These are phyloP conservation scores for Crocallis elinguaria DNA, from an alignment of 2,888 invertebrate genomes.

Conservation along the genomic window DNA sequence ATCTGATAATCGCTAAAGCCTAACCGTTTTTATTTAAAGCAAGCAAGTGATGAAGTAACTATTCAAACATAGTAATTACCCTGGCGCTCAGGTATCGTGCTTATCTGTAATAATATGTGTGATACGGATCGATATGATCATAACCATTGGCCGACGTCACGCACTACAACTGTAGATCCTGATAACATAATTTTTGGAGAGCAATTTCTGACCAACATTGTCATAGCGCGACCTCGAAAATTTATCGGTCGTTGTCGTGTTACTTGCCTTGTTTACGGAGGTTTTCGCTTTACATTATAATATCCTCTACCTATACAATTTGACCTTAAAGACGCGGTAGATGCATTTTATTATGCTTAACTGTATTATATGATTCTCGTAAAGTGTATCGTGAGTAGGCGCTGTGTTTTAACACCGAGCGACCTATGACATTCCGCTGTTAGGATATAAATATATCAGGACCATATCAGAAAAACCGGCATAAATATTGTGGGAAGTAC, in stretches of 20 bases:
- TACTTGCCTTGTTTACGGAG: slow-evolving; percentile 57
- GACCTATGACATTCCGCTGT: slow-evolving; percentile 44
- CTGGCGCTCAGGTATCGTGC: slow-evolving; percentile 17
- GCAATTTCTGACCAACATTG: slow-evolving; percentile 49
- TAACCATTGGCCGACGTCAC: slow-evolving; percentile 52
- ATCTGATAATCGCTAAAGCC: neutral
- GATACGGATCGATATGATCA: slow-evolving; percentile 35
- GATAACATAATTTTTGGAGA: slow-evolving; percentile 62
- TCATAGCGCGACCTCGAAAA: slow-evolving; percentile 58
- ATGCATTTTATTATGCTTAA: slow-evolving; percentile 9
- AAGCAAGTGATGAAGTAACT: slow-evolving; percentile 3
- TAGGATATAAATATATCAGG: slow-evolving; percentile 46
- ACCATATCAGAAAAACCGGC: slow-evolving; percentile 32
- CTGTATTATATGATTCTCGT: neutral
- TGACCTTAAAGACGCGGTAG: slow-evolving; percentile 4
- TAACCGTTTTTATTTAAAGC: slow-evolving; percentile 1
- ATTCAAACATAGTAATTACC: slow-evolving; percentile 19
- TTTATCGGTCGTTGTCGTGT: slow-evolving; percentile 71
- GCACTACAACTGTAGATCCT: slow-evolving; percentile 44
- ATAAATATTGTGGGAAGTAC: slow-evolving; percentile 38
- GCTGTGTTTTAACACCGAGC: neutral
- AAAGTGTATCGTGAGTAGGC: too few species aligned
- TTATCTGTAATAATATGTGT: slow-evolving; percentile 24
- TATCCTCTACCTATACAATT: slow-evolving; percentile 12
- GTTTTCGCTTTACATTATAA: slow-evolving; percentile 46